A percentile compares a stretch with the other conserved stretches of the same genome.
Evolutionary conservation across 2,113 vertebrate species (phyloP).

Genomic region (Epinephelus cyanopodus): DNA sequence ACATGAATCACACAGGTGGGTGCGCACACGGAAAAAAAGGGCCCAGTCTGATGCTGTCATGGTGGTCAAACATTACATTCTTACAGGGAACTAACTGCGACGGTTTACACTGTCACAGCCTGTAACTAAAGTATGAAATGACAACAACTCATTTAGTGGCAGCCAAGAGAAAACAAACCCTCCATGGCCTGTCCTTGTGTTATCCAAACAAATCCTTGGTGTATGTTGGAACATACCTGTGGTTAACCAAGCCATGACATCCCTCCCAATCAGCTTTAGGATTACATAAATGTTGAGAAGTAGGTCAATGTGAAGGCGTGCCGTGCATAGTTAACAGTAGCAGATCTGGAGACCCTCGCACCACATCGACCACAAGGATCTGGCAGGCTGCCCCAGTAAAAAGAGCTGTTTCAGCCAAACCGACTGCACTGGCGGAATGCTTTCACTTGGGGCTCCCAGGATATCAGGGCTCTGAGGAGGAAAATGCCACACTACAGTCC

Average conservation of each 20-base stretch:
- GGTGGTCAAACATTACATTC: constrained; percentile 49
- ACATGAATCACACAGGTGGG: constrained; percentile 38
- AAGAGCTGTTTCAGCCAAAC: constrained; percentile 57
- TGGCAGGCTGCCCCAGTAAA: constrained; percentile 59
- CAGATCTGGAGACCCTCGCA: constrained; percentile 64
- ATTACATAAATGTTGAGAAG: constrained; percentile 78
- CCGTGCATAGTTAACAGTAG: constrained; percentile 68
- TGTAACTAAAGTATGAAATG: constrained; percentile 48
- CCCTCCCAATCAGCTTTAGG: constrained; percentile 39
- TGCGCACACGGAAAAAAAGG: constrained; percentile 23
- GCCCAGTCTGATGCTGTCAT: constrained; percentile 20
- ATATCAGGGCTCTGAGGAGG: constrained; percentile 64
- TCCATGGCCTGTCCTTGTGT: constrained; percentile 43
- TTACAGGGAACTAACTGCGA: constrained; percentile 14
- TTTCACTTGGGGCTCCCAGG: constrained; percentile 66
- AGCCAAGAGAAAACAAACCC: constrained; percentile 68
- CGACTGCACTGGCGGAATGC: constrained; percentile 34
- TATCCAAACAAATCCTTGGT: constrained; percentile 71
- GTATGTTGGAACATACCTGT: constrained; percentile 75
- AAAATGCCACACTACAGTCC: constrained; percentile 49
- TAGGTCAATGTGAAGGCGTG: constrained; percentile 69
- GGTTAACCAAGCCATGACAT: constrained; percentile 77
- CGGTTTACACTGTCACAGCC: constrained; percentile 39
- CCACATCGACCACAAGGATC: constrained; percentile 63
- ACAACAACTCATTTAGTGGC: constrained; percentile 66